Base-by-base conservation (phyloP, 1,140 invertebrate species). In the Drosophila funebris region DNA sequence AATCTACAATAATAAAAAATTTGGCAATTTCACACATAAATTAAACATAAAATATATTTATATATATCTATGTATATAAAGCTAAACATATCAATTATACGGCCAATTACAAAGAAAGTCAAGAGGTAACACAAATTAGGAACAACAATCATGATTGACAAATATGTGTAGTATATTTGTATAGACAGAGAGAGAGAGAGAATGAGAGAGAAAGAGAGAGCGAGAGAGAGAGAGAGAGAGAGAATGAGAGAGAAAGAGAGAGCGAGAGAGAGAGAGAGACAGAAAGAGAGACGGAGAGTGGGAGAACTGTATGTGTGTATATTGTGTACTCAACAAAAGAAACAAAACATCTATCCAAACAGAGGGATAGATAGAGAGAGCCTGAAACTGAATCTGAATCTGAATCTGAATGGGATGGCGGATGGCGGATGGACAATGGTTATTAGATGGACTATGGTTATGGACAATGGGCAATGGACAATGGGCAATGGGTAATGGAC, bases 381-480 rank as follows among this genome's bases (percentile, higher is more conserved):
- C 20, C 43, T 62, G 43, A 62, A 60, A 18, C 41, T 46, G 57
- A 70, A 61, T 69, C 46, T 68, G 66, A 69, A 60, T 52, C 48
- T 64, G 50, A 46, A 57, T 48, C 48, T 69, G 68, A 71, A 71
- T 71, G 61, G 79, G 50, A 83, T n/a, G n/a, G n/a, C 2, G 33
- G 33, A 36, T 82, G 80, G 73, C 68, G 71, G 67, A 82, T 82
- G 79, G 80, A 79, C 80, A 84, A 82, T 82, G 79, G 75, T 75
- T 82, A 74, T 84, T 77, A 78, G 37, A 72, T 72, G 69, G 69
- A 60, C 69, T 66, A 72, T 72, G 66, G 56, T 33, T 75, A 67
- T 68, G 67, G 67, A 62, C 60, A 68, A 73, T 72, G 69, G 69
- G 29, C 52, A 66, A 48, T 57, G 52, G 61, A 29, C 44, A 46